Percentiles rank a stretch among this genome's conserved stretches.
phyloP scores from a whole-genome alignment of 1,140 invertebrate species.

The Drepana arcuata region DNA sequence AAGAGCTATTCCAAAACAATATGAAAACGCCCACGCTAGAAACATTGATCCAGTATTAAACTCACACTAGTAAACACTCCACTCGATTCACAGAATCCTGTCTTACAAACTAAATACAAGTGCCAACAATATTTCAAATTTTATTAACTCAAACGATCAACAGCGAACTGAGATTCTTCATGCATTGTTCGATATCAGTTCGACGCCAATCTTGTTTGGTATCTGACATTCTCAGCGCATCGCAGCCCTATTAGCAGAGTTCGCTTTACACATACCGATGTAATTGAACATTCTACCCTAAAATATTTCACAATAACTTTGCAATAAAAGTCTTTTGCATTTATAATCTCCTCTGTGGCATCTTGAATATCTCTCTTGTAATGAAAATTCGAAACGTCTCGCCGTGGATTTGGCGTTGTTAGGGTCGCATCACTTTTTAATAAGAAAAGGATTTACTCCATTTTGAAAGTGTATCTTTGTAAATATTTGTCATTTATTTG shows the following conservation, averaged over 20 bases:
- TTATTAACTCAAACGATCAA: too few species aligned
- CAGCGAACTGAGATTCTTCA: constrained; percentile 21
- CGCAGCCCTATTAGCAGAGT: constrained; percentile 23
- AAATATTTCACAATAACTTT: constrained; percentile 56
- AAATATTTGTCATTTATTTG: too few species aligned
- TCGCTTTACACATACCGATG: constrained; percentile 35
- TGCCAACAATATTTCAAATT: too few species aligned
- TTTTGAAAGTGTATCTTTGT: too few species aligned
- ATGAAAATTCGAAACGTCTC: constrained; percentile 61
- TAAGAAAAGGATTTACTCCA: constrained; percentile 1
- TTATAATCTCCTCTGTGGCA: constrained; percentile 43
- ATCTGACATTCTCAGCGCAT: constrained; percentile 23
- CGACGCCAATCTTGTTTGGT: constrained; percentile 30
- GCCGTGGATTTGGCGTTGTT: constrained; percentile 29
- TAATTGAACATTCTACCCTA: constrained; percentile 58
- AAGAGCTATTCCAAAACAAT: too few species aligned
- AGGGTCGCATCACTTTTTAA: constrained; percentile 1
- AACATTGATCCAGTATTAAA: too few species aligned
- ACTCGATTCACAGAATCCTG: too few species aligned
- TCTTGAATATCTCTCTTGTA: too few species aligned
- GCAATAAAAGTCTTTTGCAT: constrained; percentile 42
- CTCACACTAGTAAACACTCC: too few species aligned
- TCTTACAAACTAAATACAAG: too few species aligned
- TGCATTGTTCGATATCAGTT: constrained; percentile 24
- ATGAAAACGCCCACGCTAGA: too few species aligned